Base-by-base conservation (phyloP, 2,113 vertebrate species). In the Atrichornis clamosus region DNA sequence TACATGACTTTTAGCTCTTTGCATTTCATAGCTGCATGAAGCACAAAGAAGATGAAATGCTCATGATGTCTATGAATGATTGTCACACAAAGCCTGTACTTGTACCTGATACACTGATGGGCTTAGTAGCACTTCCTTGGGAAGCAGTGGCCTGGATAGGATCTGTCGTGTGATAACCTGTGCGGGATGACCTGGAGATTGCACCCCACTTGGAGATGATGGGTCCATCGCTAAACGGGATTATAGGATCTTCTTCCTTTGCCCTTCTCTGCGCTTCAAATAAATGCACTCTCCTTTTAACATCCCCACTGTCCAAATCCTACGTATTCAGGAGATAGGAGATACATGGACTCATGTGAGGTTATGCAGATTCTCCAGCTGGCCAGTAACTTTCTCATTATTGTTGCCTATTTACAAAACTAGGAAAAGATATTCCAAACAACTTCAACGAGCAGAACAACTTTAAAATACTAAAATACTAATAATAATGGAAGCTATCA, bases 141-240 rank as follows among this genome's bases (percentile, higher is more conserved):
- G 98, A 99, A 98, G 99, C 99, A 62, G 99, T 99, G 94, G 99
- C 99, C 96, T 99, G 99, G 69, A 99, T 98, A 5, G 99, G 99
- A 94, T 99, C 99, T 6, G 99, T 99, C 44, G 98, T 99, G 97
- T 99, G 99, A 87, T 99, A 99, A 67, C 98, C 99, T 6, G 99
- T 99, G 89, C 99, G 99, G 56, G 99, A 99, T 28, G 99, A 99
- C 83, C 99, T 98, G 78, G 99, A 99, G 97, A 99, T 99, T 35
- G 99, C 99, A 26, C 99, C 99, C 99, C 99, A 99, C 96, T 99
- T 99, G 87, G 99, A 99, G 96, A 99, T 99, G 95, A 99, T 99
- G 26, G 99, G 99, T 63, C 99, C 99, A 67, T 99, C 99, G 3
- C 99, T 98, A 72, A 99, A 99, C 4, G 99, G 99, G 97, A 99